Conservation (phyloP, 1,140 invertebrate genomes). For the Macrocentrus cingulum region DNA sequence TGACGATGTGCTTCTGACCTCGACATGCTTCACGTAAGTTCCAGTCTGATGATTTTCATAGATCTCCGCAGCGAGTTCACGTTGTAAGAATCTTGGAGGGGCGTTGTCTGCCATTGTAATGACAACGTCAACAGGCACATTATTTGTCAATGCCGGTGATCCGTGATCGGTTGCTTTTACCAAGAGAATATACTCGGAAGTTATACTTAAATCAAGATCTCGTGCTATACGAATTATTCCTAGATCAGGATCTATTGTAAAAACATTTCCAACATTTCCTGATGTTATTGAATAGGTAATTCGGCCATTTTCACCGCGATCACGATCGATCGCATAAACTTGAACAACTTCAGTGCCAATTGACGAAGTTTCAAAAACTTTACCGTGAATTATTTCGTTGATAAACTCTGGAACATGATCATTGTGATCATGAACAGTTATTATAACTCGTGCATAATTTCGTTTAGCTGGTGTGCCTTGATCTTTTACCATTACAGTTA, state of each 20-base stretch:
- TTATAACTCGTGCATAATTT: slow-evolving; percentile 79
- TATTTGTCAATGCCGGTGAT: slow-evolving; percentile 70
- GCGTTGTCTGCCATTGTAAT: slow-evolving; percentile 88
- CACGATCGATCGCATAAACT: slow-evolving; percentile 76
- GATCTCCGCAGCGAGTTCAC: slow-evolving; percentile 74
- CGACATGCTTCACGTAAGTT: slow-evolving; percentile 74
- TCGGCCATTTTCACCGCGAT: slow-evolving; percentile 79
- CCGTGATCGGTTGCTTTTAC: slow-evolving; percentile 83
- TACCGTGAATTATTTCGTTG: slow-evolving; percentile 71
- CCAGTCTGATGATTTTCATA: slow-evolving; percentile 81
- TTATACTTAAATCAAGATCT: slow-evolving; percentile 70
- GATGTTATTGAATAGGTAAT: slow-evolving; percentile 80
- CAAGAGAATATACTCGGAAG: slow-evolving; percentile 78
- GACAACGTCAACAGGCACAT: slow-evolving; percentile 81
- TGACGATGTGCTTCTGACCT: slow-evolving; percentile 77
- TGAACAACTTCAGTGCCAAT: slow-evolving; percentile 73
- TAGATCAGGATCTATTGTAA: slow-evolving; percentile 74
- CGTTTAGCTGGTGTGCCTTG: slow-evolving; percentile 82
- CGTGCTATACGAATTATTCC: slow-evolving; percentile 77
- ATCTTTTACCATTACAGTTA: slow-evolving; percentile 90
- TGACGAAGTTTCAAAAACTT: slow-evolving; percentile 74
- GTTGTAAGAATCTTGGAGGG: slow-evolving; percentile 74
- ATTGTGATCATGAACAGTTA: slow-evolving; percentile 85
- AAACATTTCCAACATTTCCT: slow-evolving; percentile 83
- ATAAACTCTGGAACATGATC: slow-evolving; percentile 86